Percentiles rank a stretch among this genome's conserved stretches.
These are phyloP conservation scores for Neomicropteryx cornuta DNA, from an alignment of 1,140 invertebrate genomes.

Conservation along the genomic window DNA sequence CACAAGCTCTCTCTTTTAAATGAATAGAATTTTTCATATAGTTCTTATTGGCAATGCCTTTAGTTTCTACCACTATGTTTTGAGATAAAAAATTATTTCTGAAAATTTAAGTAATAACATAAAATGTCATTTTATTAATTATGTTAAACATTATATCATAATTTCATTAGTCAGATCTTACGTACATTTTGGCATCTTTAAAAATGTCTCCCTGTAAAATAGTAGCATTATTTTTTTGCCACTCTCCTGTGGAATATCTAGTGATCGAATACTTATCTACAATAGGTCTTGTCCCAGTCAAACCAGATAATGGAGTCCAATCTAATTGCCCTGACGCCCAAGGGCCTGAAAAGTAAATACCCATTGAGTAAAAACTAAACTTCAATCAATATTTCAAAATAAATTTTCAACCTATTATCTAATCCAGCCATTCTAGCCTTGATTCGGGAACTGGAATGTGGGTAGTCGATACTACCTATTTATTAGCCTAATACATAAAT, in stretches of 20 bases:
- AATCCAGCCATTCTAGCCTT: no score
- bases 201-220: constrained; percentile 30
- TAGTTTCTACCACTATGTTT: constrained; percentile 23
- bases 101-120: no score
- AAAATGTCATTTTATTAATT: no score
- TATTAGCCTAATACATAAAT: no score
- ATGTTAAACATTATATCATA: no score
- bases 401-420: no score
- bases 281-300: constrained; percentile 58
- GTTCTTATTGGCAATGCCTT: constrained; percentile 21
- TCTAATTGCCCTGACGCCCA: constrained; percentile 61
- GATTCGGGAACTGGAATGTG: no score
- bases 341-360: constrained; percentile 48
- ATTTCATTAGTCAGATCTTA: no score
- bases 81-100: constrained; percentile 20
- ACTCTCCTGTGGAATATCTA: constrained; percentile 53
- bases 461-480: no score
- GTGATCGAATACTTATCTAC: constrained; percentile 66
- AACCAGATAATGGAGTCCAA: constrained; percentile 53
- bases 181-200: constrained; percentile 18
- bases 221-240: constrained; percentile 49
- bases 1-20: constrained; percentile 44
- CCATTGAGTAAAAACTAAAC: no score
- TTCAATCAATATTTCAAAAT: no score
- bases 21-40: constrained; percentile 23